Evolutionary conservation across 1,140 invertebrate genomes (phyloP).

Genomic region (Listronotus bonariensis): DNA sequence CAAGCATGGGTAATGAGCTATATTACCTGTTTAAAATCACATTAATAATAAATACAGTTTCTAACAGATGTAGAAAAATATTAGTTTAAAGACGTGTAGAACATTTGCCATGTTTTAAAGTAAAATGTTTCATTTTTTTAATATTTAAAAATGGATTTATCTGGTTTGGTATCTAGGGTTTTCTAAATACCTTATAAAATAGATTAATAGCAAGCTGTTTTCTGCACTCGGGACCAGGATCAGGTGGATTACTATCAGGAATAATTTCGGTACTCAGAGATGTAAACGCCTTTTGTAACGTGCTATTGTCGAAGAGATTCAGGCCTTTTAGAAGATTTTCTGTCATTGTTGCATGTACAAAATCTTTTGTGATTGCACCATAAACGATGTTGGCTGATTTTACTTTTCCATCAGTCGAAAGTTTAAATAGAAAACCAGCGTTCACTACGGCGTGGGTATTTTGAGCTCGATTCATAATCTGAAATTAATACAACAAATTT

Average conservation of each 20-base stretch:
- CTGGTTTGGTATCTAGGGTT: background rate
- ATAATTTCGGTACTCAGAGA: slow-evolving; percentile 65
- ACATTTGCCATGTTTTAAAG: background rate
- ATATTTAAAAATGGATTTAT: background rate
- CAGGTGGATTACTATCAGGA: slow-evolving; percentile 65
- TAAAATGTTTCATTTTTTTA: background rate
- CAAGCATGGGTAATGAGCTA: no score
- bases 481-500: no score
- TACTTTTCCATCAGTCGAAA: slow-evolving; percentile 48
- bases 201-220: slow-evolving; percentile 68
- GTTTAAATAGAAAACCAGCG: slow-evolving; percentile 74
- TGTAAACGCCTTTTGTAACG: slow-evolving; percentile 62
- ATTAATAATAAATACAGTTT: no score
- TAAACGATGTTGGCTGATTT: slow-evolving; percentile 56
- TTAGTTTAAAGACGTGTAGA: no score
- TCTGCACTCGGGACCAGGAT: slow-evolving; percentile 68
- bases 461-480: slow-evolving; percentile 73
- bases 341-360: slow-evolving; percentile 71
- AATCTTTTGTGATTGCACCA: slow-evolving; percentile 72
- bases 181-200: slow-evolving; percentile 73
- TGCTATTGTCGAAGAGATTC: slow-evolving; percentile 58
- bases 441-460: slow-evolving; percentile 85
- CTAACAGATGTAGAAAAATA: no score
- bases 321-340: slow-evolving; percentile 68
- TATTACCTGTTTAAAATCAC: no score